Evolutionary conservation across 2,888 invertebrate genomes (phyloP).

Genomic region (Trachelus iudaicus): DNA sequence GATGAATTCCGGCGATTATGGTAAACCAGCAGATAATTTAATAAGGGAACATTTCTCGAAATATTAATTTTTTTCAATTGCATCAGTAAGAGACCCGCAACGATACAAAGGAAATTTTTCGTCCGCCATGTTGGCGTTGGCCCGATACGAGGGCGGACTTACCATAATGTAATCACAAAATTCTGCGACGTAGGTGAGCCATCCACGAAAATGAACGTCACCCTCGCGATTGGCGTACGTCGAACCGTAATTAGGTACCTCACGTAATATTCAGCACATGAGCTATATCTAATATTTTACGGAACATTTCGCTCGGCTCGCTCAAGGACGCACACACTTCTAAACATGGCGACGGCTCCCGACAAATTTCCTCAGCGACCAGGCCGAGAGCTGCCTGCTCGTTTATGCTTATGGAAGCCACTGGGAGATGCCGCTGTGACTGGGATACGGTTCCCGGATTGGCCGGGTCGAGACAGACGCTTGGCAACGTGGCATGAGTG

Average conservation of each 20-base stretch:
- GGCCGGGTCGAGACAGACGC: constrained; percentile 58
- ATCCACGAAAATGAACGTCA: constrained; percentile 69
- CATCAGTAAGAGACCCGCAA: constrained; percentile 25
- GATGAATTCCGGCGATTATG: not conserved
- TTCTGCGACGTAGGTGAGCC: constrained; percentile 70
- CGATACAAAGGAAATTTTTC: constrained; percentile 58
- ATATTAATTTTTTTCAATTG: constrained; percentile 28
- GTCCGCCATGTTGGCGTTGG: constrained; percentile 68
- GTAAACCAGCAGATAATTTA: not conserved
- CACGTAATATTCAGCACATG: constrained; percentile 68
- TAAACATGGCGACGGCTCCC: constrained; percentile 69
- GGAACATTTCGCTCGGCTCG: constrained; percentile 63
- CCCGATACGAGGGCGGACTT: constrained; percentile 66
- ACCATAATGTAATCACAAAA: constrained; percentile 78
- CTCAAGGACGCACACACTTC: constrained; percentile 64
- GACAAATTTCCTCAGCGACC: constrained; percentile 52
- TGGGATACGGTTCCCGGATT: constrained; percentile 51
- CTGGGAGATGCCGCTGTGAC: constrained; percentile 51
- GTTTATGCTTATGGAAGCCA: constrained; percentile 37
- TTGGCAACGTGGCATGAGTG: constrained; percentile 65
- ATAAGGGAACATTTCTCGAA: not conserved
- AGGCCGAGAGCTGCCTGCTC: constrained; percentile 32
- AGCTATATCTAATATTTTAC: constrained; percentile 67
- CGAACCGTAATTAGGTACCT: constrained; percentile 68
- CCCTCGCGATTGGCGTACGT: constrained; percentile 63